phyloP scores from a whole-genome alignment of 2,113 vertebrate genomes.

The Glaucomys volans region DNA sequence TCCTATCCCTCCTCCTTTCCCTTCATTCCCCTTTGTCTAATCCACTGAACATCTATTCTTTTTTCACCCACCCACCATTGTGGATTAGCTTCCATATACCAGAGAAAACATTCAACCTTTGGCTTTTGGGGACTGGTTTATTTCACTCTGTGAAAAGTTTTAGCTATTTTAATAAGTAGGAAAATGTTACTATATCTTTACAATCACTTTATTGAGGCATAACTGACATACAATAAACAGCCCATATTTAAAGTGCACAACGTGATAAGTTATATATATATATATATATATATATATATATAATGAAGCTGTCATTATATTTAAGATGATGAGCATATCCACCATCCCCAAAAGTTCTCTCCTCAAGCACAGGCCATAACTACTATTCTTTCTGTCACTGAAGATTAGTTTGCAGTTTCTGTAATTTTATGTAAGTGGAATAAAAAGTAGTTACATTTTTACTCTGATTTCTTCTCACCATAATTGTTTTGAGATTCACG shows the following conservation, averaged over 20 bases:
- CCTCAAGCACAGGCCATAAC: not conserved
- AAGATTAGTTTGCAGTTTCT: constrained; percentile 32
- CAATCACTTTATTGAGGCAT: constrained; percentile 25
- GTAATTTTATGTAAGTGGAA: constrained; percentile 14
- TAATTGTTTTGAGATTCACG: not conserved
- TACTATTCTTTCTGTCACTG: constrained; percentile 18
- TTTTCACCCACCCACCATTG: too few relatives aligned
- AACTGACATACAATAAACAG: constrained; percentile 20
- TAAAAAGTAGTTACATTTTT: not conserved
- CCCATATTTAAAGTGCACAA: not conserved
- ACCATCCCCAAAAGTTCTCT: not conserved
- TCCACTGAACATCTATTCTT: too few relatives aligned
- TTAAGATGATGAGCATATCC: not conserved
- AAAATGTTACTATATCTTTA: constrained; percentile 30
- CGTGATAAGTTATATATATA: not conserved
- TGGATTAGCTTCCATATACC: too few relatives aligned
- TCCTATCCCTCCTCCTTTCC: too few relatives aligned
- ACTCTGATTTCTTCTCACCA: not conserved
- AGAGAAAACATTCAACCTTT: too few relatives aligned
- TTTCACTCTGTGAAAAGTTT: not conserved
- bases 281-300: not conserved
- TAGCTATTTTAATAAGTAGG: constrained; percentile 47
- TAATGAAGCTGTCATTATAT: not conserved
- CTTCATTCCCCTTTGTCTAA: too few relatives aligned
- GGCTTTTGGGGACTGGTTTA: too few relatives aligned